Percentiles rank a stretch among this genome's conserved stretches.
Conservation (phyloP, 1,140 invertebrate genomes). For the Drosophila hydei region DNA sequence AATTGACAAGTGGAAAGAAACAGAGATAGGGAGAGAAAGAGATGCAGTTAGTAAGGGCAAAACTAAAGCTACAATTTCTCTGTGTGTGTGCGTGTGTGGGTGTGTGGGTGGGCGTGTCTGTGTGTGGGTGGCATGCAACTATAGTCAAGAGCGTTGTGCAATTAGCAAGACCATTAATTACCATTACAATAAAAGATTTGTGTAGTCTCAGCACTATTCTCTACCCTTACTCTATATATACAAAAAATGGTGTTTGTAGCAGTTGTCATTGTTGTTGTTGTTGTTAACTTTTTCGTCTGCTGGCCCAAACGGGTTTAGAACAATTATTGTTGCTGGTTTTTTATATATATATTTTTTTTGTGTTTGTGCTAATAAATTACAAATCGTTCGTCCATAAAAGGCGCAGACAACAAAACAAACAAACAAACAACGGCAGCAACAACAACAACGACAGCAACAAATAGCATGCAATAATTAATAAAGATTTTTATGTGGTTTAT, state of each 20-base stretch:
- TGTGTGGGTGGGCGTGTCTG: slow-evolving; percentile 5
- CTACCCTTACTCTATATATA: neutral
- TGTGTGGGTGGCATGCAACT: slow-evolving; percentile 58
- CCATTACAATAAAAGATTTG: slow-evolving; percentile 53
- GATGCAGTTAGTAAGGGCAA: slow-evolving; percentile 28
- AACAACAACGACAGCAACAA: slow-evolving; percentile 6
- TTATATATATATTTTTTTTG: slow-evolving; percentile 22
- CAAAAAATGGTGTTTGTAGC: slow-evolving; percentile 19
- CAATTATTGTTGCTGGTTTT: slow-evolving; percentile 9
- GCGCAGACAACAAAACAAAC: slow-evolving; percentile 32
- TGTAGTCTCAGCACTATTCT: slow-evolving; percentile 25
- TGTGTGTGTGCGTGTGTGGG: slow-evolving; percentile 4
- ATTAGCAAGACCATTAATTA: slow-evolving; percentile 71
- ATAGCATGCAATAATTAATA: slow-evolving; percentile 48
- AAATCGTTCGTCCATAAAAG: slow-evolving; percentile 68
- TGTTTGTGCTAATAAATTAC: slow-evolving; percentile 59
- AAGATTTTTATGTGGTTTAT: slow-evolving; percentile 52
- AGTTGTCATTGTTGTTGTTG: slow-evolving; percentile 28
- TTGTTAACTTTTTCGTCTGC: slow-evolving; percentile 30
- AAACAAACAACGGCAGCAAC: slow-evolving; percentile 26
- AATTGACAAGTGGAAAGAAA: slow-evolving; percentile 20
- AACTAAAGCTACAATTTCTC: neutral
- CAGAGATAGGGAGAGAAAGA: slow-evolving; percentile 31
- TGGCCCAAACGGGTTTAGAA: slow-evolving; percentile 42
- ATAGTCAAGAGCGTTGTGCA: slow-evolving; percentile 61